A percentile compares a stretch with the other conserved stretches of the same genome.
Evolutionary conservation across 2,113 vertebrate species (phyloP).

Genomic region (Thermophis baileyi): DNA sequence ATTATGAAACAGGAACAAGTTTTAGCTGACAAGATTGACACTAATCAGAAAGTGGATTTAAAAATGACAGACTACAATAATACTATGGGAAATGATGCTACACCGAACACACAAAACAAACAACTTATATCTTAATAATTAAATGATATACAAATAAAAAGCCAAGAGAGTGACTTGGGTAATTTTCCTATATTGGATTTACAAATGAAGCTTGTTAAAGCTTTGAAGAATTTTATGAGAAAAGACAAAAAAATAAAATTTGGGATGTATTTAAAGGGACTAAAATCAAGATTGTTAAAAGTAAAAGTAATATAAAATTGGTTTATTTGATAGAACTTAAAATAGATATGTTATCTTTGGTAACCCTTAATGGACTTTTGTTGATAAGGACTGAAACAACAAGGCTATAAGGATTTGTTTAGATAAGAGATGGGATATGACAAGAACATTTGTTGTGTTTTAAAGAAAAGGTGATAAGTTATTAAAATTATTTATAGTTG

Average conservation of each 20-base stretch:
- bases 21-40: not conserved
- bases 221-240: not conserved
- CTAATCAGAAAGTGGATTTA: not conserved
- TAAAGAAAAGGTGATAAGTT: not conserved
- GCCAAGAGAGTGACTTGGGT: not conserved
- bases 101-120: not conserved
- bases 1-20: not conserved
- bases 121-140: not conserved
- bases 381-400: too few species aligned
- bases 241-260: not conserved
- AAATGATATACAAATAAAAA: not conserved
- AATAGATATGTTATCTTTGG: not conserved
- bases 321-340: not conserved
- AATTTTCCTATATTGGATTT: not conserved
- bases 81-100: not conserved
- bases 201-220: not conserved
- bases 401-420: too few species aligned
- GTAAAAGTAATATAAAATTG: not conserved
- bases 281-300: not conserved
- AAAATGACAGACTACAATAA: not conserved
- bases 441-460: not conserved
- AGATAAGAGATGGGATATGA: too few species aligned
- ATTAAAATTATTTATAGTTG: not conserved
- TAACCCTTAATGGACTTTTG: not conserved
- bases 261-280: not conserved